Evolutionary conservation across 2,888 invertebrate genomes (phyloP), one percentile per base, ranked within the genome.

Genomic region (Hermaeophaga mercurialis): DNA sequence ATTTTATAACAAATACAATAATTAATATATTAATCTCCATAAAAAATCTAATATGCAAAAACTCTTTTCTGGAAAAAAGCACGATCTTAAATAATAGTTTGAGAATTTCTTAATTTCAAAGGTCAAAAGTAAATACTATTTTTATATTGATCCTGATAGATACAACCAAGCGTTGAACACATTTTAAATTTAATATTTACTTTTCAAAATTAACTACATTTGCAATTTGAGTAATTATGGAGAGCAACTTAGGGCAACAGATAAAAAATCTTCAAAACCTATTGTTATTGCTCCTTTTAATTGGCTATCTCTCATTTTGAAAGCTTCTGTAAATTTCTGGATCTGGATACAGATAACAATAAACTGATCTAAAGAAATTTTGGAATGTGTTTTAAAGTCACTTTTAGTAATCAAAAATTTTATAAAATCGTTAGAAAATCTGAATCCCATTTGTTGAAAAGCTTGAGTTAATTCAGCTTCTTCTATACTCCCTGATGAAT

Each of bases 261-360:
- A 84, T 41, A 97, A 80, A 71, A 96, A 96, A 72, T 96, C 96
- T 80, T 96, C 96, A 73, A 96, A 96, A 18, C 81, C 86, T 71
- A 96, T 88, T 1, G 87, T 87, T 48, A 96, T 93, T 5, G 84
- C 81, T 26, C 96, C 96, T 68, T 86, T 88, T 77, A 88, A 85
- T 65, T 90, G 87, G 0, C 84, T 82, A 74, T 96, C 96, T 48
- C 90, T 85, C 52, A 82, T 80, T 69, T 89, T 81, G 75, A 96
- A 96, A 15, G 92, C 91, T 73, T 96, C 95, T 24, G 88, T 93
- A 64, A 92, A 91, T 60, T 89, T 86, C 73, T 94, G 94, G 62
- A 95, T 85, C 80, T 94, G 90, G 7, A 95, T 90, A 75, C 94
- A 94, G 8, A 90, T 75, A 31, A 94, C 91, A 66, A 95, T 94